Evolutionary conservation across 2,113 vertebrate species (phyloP), one percentile per base, ranked within the genome.

Genomic region (Apus apus): DNA sequence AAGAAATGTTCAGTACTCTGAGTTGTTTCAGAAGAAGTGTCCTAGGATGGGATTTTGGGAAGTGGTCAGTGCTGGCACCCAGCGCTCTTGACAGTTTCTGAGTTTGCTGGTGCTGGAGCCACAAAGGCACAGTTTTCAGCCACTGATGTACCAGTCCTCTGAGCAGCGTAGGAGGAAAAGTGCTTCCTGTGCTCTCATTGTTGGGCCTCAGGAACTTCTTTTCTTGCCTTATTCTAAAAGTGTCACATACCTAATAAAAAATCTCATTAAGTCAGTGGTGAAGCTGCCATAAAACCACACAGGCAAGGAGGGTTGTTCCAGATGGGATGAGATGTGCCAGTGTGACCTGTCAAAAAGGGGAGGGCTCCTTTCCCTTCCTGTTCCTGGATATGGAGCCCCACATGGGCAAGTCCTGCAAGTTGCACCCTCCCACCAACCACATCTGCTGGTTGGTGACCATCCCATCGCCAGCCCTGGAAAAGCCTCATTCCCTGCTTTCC

Each of bases 351-450:
- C 20, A 67, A 8, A 32, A 61, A 48, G 6, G 3, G 10, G 17
- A 64, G 25, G 22, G 32, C 43, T 85, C 13, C 3, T 38, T 46
- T 14, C 54, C 34, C 53, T 36, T 45, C 23, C 29, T 10, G 1
- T 9, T 56, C 76, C 65, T 46, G 60, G 38, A 14, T 8, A 5
- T 2, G 1, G 46, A 36, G 30, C 50, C 68, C 36, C 0, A 0
- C n/a, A 11, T 6, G 17, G 54, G n/a, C 62, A 38, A 36, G n/a
- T 51, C 51, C 11, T 20, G 8, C 50, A 25, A 22, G 68, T 16
- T 1, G 1, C 20, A 10, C 9, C 36, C 32, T 85, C 57, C 53
- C 13, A 32, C 4, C 1, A 34, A 8, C n/a, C 29, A 5, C 5
- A 1, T 25, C 64, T 36, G 17, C 62, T 36, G 14, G 62, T 46